Conservation (phyloP, 2,888 invertebrate species). For the Conomelus anceps region DNA sequence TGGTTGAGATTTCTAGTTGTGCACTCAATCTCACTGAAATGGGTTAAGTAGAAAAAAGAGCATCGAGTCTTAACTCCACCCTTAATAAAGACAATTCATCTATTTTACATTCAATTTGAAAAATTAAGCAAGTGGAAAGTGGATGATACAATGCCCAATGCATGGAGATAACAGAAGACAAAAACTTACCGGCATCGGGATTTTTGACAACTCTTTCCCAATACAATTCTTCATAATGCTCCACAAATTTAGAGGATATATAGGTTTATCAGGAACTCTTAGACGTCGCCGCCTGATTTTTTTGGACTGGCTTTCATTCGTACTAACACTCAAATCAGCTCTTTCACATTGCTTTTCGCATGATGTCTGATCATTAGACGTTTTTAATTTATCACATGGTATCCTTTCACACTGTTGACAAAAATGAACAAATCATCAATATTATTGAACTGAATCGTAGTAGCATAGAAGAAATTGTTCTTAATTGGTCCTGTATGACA, state of each 20-base stretch:
- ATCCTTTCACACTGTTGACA: background rate
- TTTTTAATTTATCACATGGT: background rate
- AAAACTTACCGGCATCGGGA: conserved; percentile 84
- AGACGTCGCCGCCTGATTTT: conserved; percentile 58
- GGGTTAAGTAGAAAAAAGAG: no score
- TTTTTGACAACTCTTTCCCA: conserved; percentile 93
- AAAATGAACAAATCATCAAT: background rate
- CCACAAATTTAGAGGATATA: conserved; percentile 94
- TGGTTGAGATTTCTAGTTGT: no score
- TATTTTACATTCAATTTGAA: background rate
- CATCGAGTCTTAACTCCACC: no score
- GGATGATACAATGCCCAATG: no score
- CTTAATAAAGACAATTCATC: no score
- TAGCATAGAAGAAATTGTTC: no score
- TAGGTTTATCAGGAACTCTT: conserved; percentile 85
- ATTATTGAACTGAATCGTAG: no score
- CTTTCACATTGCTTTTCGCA: background rate
- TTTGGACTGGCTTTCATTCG: background rate
- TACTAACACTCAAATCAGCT: background rate
- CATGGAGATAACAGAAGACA: no score
- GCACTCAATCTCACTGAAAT: no score
- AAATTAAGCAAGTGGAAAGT: no score
- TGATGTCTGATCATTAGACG: background rate
- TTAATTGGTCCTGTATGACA: no score
- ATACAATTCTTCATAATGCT: conserved; percentile 99